Conservation (phyloP, 2,113 vertebrate genomes). For the Corythoichthys intestinalis region DNA sequence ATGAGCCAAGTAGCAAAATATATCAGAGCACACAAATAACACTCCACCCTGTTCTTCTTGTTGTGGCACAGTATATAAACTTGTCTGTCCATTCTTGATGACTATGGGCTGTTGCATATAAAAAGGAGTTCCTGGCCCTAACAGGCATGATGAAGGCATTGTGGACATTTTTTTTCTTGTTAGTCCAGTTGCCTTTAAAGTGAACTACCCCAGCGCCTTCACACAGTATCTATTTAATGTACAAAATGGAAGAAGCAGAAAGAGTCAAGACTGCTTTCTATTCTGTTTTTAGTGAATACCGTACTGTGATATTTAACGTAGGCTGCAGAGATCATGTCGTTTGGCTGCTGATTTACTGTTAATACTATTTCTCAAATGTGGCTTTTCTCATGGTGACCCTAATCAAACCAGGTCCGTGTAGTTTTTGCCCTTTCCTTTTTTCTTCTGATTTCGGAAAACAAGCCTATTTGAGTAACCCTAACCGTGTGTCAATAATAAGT, state of each 20-base stretch:
- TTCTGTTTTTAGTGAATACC: constrained; percentile 65
- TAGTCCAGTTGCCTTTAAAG: constrained; percentile 65
- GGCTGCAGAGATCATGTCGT: constrained; percentile 64
- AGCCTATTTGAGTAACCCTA: too few species aligned
- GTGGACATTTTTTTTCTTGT: constrained; percentile 50
- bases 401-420: neutral
- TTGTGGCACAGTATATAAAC: constrained; percentile 27
- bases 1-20: constrained; percentile 35
- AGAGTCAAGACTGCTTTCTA: constrained; percentile 49
- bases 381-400: constrained; percentile 62
- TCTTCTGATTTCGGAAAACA: too few species aligned
- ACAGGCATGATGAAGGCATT: constrained; percentile 45
- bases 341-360: constrained; percentile 68
- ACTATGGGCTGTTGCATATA: constrained; percentile 31
- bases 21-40: constrained; percentile 24
- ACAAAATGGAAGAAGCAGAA: constrained; percentile 22
- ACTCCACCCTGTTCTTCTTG: constrained; percentile 16
- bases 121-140: constrained; percentile 15
- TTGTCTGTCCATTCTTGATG: constrained; percentile 42
- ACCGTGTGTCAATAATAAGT: too few species aligned
- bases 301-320: constrained; percentile 68
- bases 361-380: constrained; percentile 66
- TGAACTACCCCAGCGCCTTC: constrained; percentile 60
- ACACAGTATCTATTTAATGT: constrained; percentile 57
- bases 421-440: too few species aligned